Base-by-base conservation (phyloP, 1,140 invertebrate species). In the Bombus sylvicola region DNA sequence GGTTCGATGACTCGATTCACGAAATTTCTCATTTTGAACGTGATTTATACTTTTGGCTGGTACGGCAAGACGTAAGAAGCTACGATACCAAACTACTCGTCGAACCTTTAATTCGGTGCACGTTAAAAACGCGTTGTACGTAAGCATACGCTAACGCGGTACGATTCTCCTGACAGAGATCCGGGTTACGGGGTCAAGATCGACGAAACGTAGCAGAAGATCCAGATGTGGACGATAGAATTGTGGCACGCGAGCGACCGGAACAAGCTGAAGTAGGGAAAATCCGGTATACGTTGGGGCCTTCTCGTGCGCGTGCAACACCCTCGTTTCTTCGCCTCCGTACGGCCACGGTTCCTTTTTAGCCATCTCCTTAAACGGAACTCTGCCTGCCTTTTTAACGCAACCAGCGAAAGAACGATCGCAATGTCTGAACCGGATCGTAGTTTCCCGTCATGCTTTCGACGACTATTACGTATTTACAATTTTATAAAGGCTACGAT, bases 191-290 rank as follows among this genome's bases (percentile, higher is more conserved):
- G 69, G 89, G 90, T 81, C 89, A 90, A 90, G 89, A 90, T 90
- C 89, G 88, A 53, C 82, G 77, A 57, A 85, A 84, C 79, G 77
- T 53, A 66, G 73, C 47, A 86, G 87, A 87, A 90, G 89, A 89
- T 90, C 79, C 89, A 90, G 89, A 90, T 81, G 89, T 34, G 86
- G 78, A 78, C 82, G 85, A 90, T 90, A 90, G 88, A 90, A 90
- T 87, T 62, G 82, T 69, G 89, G 89, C 89, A 90, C 89, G 89
- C 89, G 89, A 90, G 62, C 86, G 66, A 86, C 89, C 89, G 89
- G 89, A 90, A 90, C 86, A 69, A 59, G 75, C 39, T 41, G 74
- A 86, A 86, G 68, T 81, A 81, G 89, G 86, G 89, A 90, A 90
- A 89, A 90, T 90, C 89, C 83, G 86, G 81, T 87, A 57, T 87